These are phyloP conservation scores for Columba livia DNA, from an alignment of 2,113 vertebrate genomes.

Conservation along the genomic window DNA sequence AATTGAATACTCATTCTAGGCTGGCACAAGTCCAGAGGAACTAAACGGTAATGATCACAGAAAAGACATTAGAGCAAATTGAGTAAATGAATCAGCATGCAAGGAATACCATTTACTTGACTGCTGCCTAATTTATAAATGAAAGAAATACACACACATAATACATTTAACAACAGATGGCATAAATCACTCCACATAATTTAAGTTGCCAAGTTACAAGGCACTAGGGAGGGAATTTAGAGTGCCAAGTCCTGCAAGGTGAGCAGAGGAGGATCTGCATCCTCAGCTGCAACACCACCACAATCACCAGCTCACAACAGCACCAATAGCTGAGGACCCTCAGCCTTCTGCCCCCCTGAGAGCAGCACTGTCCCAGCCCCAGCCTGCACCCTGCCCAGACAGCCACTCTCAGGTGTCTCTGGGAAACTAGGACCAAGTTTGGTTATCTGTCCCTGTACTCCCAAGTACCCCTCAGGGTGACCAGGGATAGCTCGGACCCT, in stretches of 20 bases:
- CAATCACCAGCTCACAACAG: neutral
- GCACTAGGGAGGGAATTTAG: neutral
- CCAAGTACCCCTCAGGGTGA: fast-evolving
- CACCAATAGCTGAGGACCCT: fast-evolving
- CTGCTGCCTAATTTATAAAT: neutral
- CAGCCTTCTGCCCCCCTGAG: neutral
- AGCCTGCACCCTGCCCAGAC: neutral
- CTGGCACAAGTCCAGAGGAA: neutral
- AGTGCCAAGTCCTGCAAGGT: neutral
- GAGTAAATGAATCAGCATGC: neutral
- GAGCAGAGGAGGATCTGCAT: neutral
- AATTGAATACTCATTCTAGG: neutral
- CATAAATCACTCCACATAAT: neutral
- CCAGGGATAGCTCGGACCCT: neutral
- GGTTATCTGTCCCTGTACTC: neutral
- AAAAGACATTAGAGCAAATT: neutral
- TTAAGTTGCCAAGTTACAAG: neutral
- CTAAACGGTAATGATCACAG: neutral
- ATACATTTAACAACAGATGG: neutral
- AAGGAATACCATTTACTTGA: neutral
- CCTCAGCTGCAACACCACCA: neutral
- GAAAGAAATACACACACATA: neutral
- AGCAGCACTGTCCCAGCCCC: fast-evolving
- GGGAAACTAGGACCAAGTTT: neutral
- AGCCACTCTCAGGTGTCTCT: fast-evolving